A percentile compares a stretch with the other conserved stretches of the same genome.
phyloP scores from a whole-genome alignment of 2,113 vertebrate genomes.

The Microcebus tavaratra region DNA sequence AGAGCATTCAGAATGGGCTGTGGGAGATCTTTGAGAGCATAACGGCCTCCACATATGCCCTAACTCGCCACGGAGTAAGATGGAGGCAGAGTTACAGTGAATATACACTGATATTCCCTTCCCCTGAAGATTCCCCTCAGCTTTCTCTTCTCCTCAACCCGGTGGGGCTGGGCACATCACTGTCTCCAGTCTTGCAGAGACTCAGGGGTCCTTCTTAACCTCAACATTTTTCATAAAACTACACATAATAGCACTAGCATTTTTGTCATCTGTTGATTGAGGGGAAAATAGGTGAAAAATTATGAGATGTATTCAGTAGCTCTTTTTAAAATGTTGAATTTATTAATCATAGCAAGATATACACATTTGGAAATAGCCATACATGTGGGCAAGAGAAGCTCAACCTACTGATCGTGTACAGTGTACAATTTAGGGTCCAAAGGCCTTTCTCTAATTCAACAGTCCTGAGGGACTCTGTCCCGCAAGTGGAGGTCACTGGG shows the following conservation, averaged over 20 bases:
- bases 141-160: not conserved
- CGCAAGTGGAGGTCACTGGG: too few relatives aligned
- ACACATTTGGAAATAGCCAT: not conserved
- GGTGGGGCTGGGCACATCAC: rapidly evolving
- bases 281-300: not conserved
- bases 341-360: not conserved
- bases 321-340: not conserved
- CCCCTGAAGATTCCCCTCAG: not conserved
- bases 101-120: not conserved
- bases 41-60: not conserved
- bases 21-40: not conserved
- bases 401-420: not conserved
- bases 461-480: not conserved
- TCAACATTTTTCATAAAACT: not conserved
- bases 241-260: not conserved
- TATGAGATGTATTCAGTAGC: not conserved
- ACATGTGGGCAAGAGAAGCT: not conserved
- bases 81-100: not conserved
- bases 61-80: not conserved
- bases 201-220: not conserved
- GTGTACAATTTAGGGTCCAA: not conserved
- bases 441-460: not conserved
- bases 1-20: not conserved
- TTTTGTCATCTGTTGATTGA: not conserved
- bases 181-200: not conserved